Conservation (phyloP, 2,888 invertebrate genomes). For the Oxyscelio sp. region DNA sequence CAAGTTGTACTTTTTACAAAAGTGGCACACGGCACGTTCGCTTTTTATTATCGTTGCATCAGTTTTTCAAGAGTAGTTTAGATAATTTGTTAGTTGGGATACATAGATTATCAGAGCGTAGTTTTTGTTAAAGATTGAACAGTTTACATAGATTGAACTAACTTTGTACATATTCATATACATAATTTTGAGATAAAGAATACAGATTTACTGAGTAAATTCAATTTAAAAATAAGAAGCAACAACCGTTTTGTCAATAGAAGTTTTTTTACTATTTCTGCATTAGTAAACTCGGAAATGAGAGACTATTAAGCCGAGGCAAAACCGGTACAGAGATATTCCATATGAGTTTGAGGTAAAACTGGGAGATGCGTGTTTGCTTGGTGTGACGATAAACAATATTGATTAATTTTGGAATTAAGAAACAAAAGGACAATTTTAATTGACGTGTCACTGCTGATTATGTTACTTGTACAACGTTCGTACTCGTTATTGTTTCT, state of each 20-base stretch:
- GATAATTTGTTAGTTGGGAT: slow-evolving; percentile 40
- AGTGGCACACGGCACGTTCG: slow-evolving; percentile 81
- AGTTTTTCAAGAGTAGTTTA: slow-evolving; percentile 50
- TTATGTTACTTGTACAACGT: slow-evolving; percentile 45
- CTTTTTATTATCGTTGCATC: slow-evolving; percentile 76
- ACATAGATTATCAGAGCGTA: slow-evolving; percentile 24
- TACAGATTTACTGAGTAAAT: background rate
- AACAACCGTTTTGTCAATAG: slow-evolving; percentile 44
- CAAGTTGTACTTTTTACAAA: slow-evolving; percentile 48
- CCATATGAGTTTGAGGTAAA: slow-evolving; percentile 93
- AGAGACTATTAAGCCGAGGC: slow-evolving; percentile 86
- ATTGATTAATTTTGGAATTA: slow-evolving; percentile 55
- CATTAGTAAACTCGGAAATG: slow-evolving; percentile 83
- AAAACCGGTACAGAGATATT: slow-evolving; percentile 93
- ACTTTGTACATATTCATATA: slow-evolving; percentile 38
- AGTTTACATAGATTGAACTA: slow-evolving; percentile 34
- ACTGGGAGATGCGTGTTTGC: slow-evolving; percentile 63
- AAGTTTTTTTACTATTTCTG: slow-evolving; percentile 80
- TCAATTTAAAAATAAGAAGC: slow-evolving; percentile 19
- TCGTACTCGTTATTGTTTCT: slow-evolving; percentile 46
- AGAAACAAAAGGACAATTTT: slow-evolving; percentile 16
- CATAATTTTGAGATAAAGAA: background rate
- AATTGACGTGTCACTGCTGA: slow-evolving; percentile 43
- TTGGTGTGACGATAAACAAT: slow-evolving; percentile 65
- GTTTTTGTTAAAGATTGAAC: slow-evolving; percentile 3